Evolutionary conservation across 2,113 vertebrate genomes (phyloP).

Genomic region (Mola mola): DNA sequence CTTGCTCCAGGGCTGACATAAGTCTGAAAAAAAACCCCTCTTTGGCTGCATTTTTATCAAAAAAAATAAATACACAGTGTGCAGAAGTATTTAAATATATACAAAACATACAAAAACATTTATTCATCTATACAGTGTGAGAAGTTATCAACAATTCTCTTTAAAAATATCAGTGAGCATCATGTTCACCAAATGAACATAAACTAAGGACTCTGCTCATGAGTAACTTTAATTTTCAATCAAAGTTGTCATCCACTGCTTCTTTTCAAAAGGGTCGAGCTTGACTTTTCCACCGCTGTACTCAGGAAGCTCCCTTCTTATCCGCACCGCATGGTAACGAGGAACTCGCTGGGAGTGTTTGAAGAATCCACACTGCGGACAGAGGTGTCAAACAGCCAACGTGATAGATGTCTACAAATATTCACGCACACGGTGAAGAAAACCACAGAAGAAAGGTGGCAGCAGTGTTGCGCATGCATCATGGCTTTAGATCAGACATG

Average conservation of each 20-base stretch:
- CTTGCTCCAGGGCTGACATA: constrained; percentile 4
- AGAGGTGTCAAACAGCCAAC: constrained; percentile 17
- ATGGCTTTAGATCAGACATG: constrained; percentile 17
- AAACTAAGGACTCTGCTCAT: constrained; percentile 61
- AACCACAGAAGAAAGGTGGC: background rate
- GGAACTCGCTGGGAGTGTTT: constrained; percentile 92
- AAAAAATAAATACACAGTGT: constrained; percentile 90
- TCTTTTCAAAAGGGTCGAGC: constrained; percentile 84
- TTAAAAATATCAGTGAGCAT: background rate
- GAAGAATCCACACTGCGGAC: constrained; percentile 94
- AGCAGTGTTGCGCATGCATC: constrained; percentile 65
- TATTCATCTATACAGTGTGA: constrained; percentile 75
- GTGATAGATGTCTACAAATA: background rate
- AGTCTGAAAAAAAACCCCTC: constrained; percentile 55
- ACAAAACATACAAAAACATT: constrained; percentile 84
- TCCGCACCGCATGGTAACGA: constrained; percentile 93
- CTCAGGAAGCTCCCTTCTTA: constrained; percentile 88
- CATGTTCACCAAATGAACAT: constrained; percentile 10
- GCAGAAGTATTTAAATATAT: constrained; percentile 80
- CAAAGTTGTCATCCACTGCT: constrained; percentile 96
- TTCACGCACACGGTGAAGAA: background rate
- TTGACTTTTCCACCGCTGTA: constrained; percentile 83
- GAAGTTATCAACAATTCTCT: constrained; percentile 4
- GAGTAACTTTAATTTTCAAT: constrained; percentile 92
- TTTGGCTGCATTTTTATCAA: constrained; percentile 81